A percentile compares a stretch with the other conserved stretches of the same genome.
Conservation (phyloP, 2,797 vertebrate genomes). For the Poecilia gillii region DNA sequence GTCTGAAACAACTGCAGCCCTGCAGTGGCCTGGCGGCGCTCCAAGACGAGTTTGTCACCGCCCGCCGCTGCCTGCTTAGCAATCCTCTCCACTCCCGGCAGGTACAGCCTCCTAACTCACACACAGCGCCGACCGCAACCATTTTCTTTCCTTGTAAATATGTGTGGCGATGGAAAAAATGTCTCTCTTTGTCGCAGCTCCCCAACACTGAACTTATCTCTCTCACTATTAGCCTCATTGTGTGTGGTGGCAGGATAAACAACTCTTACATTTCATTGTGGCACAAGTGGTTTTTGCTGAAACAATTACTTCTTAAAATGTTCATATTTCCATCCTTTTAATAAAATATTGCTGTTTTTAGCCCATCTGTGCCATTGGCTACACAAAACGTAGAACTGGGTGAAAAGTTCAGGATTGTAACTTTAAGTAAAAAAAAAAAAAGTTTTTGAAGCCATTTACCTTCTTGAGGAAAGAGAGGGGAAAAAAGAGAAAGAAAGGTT, state of each 20-base stretch:
- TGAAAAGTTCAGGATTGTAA: background rate
- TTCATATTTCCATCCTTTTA: background rate
- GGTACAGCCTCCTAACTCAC: constrained; percentile 21
- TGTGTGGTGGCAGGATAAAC: too few species aligned
- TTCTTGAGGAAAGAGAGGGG: too few species aligned
- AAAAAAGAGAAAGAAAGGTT: too few species aligned
- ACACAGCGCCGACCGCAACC: background rate
- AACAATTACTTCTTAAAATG: background rate
- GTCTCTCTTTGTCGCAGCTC: too few species aligned
- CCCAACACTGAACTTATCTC: too few species aligned
- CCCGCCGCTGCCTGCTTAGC: constrained; percentile 38
- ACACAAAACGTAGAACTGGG: background rate
- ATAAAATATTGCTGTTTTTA: background rate
- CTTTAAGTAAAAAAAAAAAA: background rate
- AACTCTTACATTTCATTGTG: background rate
- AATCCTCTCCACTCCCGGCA: constrained; percentile 20
- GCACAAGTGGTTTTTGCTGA: background rate
- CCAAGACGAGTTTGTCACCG: constrained; percentile 49
- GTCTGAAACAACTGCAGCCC: constrained; percentile 44
- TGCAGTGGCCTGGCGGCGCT: constrained; percentile 60
- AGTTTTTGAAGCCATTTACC: background rate
- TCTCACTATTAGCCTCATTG: too few species aligned
- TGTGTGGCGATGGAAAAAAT: background rate
- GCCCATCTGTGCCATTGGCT: background rate
- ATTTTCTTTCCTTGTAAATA: background rate